Conservation (phyloP, 2,113 vertebrate species). For the Vulpes lagopus region DNA sequence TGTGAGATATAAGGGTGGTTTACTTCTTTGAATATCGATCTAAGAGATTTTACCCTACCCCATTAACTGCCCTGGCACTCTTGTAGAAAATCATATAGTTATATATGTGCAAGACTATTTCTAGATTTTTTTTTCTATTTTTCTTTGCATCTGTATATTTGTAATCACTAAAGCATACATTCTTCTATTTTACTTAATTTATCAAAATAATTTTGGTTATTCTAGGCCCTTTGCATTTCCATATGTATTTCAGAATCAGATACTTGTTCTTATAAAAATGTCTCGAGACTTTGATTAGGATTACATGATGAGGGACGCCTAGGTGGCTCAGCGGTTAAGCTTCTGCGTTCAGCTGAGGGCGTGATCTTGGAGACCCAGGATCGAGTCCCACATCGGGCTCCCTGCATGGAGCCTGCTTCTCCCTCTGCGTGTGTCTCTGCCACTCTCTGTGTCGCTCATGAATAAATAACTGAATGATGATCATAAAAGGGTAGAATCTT, state of each 20-base stretch:
- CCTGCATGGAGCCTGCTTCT: no score
- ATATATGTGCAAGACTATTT: background rate
- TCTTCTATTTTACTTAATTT: background rate
- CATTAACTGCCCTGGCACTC: background rate
- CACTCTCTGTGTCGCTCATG: no score
- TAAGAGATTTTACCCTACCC: background rate
- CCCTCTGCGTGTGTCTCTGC: no score
- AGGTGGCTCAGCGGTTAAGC: no score
- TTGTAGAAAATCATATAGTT: background rate
- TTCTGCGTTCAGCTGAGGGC: no score
- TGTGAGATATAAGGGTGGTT: background rate
- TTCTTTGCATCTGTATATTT: background rate
- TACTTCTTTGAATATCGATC: background rate
- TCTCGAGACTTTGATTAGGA: background rate
- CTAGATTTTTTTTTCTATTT: background rate
- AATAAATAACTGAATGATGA: background rate
- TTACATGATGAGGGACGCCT: background rate
- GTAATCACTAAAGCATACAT: background rate
- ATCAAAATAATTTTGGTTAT: background rate
- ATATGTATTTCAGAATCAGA: background rate
- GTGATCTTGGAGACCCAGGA: no score
- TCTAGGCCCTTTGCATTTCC: background rate
- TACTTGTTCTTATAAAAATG: background rate
- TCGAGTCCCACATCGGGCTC: no score
- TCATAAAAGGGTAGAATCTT: background rate